Evolutionary conservation across 2,888 invertebrate species (phyloP).

Genomic region (Gisinianus flammeolus): DNA sequence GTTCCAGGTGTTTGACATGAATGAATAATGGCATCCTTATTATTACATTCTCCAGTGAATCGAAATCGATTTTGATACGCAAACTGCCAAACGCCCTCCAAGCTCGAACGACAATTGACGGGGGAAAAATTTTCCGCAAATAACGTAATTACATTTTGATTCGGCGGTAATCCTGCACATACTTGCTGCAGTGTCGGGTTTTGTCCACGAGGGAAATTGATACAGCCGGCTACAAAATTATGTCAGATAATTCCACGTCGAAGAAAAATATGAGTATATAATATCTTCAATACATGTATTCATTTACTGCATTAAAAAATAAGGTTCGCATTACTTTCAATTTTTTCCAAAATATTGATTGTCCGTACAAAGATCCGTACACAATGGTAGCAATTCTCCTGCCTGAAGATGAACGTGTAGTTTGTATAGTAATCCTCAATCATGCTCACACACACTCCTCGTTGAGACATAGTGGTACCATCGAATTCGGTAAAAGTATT

Average conservation of each 20-base stretch:
- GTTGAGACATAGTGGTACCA: constrained; percentile 76
- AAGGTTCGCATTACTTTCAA: constrained; percentile 71
- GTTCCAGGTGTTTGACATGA: constrained; percentile 97
- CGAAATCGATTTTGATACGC: constrained; percentile 87
- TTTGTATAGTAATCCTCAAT: constrained; percentile 76
- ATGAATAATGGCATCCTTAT: constrained; percentile 81
- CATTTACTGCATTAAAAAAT: background rate
- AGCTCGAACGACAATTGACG: constrained; percentile 86
- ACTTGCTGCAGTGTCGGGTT: constrained; percentile 77
- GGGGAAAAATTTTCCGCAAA: constrained; percentile 90
- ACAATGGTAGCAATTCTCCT: constrained; percentile 77
- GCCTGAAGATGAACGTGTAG: constrained; percentile 81
- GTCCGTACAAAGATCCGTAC: constrained; percentile 84
- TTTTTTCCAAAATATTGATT: constrained; percentile 85
- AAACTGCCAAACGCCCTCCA: constrained; percentile 97
- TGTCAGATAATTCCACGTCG: constrained; percentile 2
- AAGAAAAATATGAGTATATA: constrained; percentile 23
- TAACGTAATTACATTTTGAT: constrained; percentile 81
- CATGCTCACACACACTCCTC: constrained; percentile 75
- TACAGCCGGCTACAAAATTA: constrained; percentile 71
- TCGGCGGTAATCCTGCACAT: constrained; percentile 74
- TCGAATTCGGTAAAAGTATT: constrained; percentile 84
- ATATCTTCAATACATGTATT: constrained; percentile 34
- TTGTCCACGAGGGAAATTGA: constrained; percentile 69
- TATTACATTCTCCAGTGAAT: constrained; percentile 89